Evolutionary conservation across 2,888 invertebrate species (phyloP).

Genomic region (Rapana venosa): DNA sequence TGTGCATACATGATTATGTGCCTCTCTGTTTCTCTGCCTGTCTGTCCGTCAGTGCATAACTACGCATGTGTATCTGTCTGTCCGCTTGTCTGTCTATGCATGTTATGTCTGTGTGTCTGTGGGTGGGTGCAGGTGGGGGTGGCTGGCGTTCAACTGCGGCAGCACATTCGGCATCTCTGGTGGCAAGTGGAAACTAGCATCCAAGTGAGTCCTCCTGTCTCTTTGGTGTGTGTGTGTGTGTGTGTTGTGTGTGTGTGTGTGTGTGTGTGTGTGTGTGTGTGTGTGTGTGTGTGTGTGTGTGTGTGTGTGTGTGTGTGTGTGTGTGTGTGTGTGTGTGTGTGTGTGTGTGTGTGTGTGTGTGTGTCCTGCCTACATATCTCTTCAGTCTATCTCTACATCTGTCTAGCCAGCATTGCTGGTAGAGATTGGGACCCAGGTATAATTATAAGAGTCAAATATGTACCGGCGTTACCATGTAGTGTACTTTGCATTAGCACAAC

Average conservation of each 20-base stretch:
- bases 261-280: constrained; percentile 15
- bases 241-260: neutral
- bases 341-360: neutral
- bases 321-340: neutral
- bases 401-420: neutral
- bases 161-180: constrained; percentile 85
- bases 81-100: neutral
- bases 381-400: neutral
- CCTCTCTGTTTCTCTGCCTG: neutral
- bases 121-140: constrained; percentile 86
- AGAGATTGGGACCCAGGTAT: neutral
- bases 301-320: neutral
- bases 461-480: no score
- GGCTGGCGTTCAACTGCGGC: constrained; percentile 97
- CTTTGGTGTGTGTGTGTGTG: neutral
- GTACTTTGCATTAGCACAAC: no score
- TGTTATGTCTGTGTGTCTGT: constrained; percentile 23
- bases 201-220: constrained; percentile 36
- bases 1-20: neutral
- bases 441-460: no score
- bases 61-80: constrained; percentile 22
- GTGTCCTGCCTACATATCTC: neutral
- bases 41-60: neutral
- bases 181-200: constrained; percentile 89
- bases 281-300: neutral